Percentiles rank a stretch among this genome's conserved stretches.
These are phyloP conservation scores for Stenodema calcarata DNA, from an alignment of 2,888 invertebrate species.

Conservation along the genomic window DNA sequence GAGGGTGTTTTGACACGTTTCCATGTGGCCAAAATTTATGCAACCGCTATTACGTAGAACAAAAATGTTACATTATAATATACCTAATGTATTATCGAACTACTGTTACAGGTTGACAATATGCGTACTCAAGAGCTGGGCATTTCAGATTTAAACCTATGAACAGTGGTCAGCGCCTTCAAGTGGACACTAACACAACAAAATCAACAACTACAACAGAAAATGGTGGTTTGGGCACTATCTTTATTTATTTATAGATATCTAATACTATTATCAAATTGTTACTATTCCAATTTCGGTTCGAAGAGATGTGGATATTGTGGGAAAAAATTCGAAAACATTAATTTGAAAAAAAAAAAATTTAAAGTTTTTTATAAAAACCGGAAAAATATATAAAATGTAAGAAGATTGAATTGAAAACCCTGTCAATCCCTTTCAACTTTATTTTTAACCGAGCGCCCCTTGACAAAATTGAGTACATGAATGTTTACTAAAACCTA, in stretches of 20 bases:
- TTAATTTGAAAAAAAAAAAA: not conserved
- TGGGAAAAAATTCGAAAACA: not conserved
- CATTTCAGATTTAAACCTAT: slow-evolving; percentile 21
- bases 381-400: not conserved
- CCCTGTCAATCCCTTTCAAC: not conserved
- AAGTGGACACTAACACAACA: slow-evolving; percentile 11
- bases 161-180: slow-evolving; percentile 8
- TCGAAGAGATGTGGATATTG: slow-evolving; percentile 29
- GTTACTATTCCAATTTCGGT: slow-evolving; percentile 36
- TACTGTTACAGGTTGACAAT: slow-evolving; percentile 34
- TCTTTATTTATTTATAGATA: slow-evolving; percentile 43
- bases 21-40: too few species aligned
- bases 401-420: slow-evolving; percentile 7
- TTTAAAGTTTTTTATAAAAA: not conserved
- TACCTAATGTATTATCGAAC: too few species aligned
- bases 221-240: slow-evolving; percentile 47
- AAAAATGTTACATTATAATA: too few species aligned
- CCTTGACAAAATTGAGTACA: slow-evolving; percentile 27
- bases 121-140: slow-evolving; percentile 40
- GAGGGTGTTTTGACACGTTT: too few species aligned
- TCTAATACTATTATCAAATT: slow-evolving; percentile 42
- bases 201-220: slow-evolving; percentile 37
- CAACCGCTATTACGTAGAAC: too few species aligned
- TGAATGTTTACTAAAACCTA: not conserved
- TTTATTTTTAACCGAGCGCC: slow-evolving; percentile 37